Percentiles rank a stretch among this genome's conserved stretches.
phyloP scores from a whole-genome alignment of 2,888 invertebrate species.

The Luperina testacea region DNA sequence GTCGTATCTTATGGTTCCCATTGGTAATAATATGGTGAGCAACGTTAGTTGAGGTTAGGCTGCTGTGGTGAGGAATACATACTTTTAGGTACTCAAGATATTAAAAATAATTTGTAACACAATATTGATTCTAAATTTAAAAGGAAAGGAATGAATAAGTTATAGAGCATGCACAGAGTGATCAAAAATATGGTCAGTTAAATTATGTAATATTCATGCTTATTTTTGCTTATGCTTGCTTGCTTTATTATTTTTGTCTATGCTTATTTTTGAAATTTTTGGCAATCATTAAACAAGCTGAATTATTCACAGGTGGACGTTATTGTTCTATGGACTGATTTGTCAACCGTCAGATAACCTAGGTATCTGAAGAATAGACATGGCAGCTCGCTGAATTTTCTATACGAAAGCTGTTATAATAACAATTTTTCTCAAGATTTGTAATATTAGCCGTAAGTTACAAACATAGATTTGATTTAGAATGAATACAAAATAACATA shows the following conservation, averaged over 20 bases:
- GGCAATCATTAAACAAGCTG: background rate
- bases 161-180: no score
- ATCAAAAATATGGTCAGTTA: background rate
- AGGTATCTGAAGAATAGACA: background rate
- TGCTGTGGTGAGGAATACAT: background rate
- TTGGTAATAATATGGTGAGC: constrained; percentile 4
- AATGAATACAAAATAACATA: background rate
- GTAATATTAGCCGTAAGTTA: background rate
- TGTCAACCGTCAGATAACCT: background rate
- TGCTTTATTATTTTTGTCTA: no score
- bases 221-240: background rate
- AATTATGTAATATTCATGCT: background rate
- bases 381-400: background rate
- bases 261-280: background rate
- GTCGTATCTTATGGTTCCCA: constrained; percentile 29
- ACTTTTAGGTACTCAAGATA: background rate
- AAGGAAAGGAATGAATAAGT: background rate
- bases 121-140: background rate
- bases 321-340: background rate
- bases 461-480: background rate
- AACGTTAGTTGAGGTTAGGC: background rate
- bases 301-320: background rate
- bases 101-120: background rate
- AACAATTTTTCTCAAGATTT: background rate
- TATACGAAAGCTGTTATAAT: background rate